Evolutionary conservation across 53 echinoderm and acorn worm genomes (phyloP).

Genomic region (Apostichopus leukothele): DNA sequence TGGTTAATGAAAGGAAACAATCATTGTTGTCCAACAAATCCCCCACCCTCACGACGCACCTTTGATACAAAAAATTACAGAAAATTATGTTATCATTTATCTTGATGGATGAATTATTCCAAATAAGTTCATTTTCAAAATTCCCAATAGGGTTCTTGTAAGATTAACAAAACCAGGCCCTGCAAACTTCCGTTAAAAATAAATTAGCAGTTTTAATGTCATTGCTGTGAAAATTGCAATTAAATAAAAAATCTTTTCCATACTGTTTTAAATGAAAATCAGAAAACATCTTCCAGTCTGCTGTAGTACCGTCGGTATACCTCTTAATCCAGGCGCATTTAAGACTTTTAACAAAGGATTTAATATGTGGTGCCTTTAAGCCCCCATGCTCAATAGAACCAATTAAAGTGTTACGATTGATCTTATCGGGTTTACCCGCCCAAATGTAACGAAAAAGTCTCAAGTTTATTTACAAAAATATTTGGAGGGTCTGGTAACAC

Average conservation of each 20-base stretch:
- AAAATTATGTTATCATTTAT: neutral
- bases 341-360: slow-evolving; percentile 3
- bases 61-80: neutral
- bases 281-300: neutral
- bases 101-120: neutral
- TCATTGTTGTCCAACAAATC: neutral
- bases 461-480: no score
- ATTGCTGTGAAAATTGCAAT: neutral
- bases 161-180: no score
- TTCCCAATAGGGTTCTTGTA: neutral
- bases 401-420: neutral
- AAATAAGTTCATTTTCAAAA: neutral
- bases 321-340: slow-evolving; percentile 27
- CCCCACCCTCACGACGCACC: neutral
- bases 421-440: no score
- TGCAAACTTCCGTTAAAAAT: neutral
- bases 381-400: neutral
- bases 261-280: neutral
- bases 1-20: neutral
- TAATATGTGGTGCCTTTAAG: neutral
- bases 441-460: no score
- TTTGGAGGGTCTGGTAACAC: no score
- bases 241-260: neutral
- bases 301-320: neutral
- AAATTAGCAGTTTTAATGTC: neutral